Evolutionary conservation across 1,140 invertebrate species (phyloP), one percentile per base, ranked within the genome.

Genomic region (Branchinecta lynchi): DNA sequence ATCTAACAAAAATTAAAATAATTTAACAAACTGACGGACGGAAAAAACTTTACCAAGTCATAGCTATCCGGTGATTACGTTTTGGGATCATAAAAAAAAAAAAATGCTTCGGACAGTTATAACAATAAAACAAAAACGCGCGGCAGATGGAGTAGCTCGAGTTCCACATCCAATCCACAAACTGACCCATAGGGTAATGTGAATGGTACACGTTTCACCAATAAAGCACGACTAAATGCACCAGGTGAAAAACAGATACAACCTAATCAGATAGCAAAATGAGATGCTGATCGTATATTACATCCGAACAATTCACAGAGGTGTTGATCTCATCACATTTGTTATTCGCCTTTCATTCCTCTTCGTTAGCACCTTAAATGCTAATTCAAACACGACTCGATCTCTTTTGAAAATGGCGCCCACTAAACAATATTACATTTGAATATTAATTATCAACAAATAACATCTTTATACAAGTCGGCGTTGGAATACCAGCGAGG

Each of bases 381-480:
- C 51, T 60, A 60, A 60, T 60, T 60, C 51, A 20, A 60, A 12
- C 51, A 60, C 51, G 17, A 60, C 12, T 32, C 12, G 51, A 12
- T 60, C 12, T 60, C 51, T 20, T 60, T 60, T 60, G 51, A 15
- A 60, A 12, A 12, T 60, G 51, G 51, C 51, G 51, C 51, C 51
- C 51, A 60, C 51, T 60, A 60, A 60, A 60, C 51, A 60, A 60
- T 60, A 60, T 60, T 60, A 60, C 51, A 60, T 60, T 60, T 60
- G 51, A 60, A 60, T 60, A 60, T 60, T 60, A 60, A 60, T 60
- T 60, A 20, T 60, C 17, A 1, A 60, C 51, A 20, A 60, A 60
- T 60, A 60, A 60, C 51, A 60, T 60, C 51, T 60, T 60, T 12
- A 60, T 60, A 60, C 51, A 60, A 60, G 51, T 15, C 12, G 12